Evolutionary conservation across 2,113 vertebrate genomes (phyloP).

Genomic region (Cheilinus undulatus): DNA sequence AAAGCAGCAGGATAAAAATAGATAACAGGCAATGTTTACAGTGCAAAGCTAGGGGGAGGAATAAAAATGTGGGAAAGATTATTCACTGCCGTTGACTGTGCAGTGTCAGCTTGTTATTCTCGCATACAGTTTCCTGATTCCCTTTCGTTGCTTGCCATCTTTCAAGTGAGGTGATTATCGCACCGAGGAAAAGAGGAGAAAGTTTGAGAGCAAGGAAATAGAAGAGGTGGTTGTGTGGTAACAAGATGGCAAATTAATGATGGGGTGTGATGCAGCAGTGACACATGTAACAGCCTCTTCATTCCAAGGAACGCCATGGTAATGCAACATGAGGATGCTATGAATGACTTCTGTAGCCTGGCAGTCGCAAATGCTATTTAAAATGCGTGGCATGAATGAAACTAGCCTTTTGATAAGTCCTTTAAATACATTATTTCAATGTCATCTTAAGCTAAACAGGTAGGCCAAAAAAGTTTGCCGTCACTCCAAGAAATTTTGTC

Average conservation of each 20-base stretch:
- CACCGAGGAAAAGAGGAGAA: constrained; percentile 47
- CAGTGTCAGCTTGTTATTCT: constrained; percentile 72
- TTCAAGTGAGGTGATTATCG: constrained; percentile 66
- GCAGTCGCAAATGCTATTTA: background rate
- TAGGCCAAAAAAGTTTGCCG: no score
- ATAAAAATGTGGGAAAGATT: constrained; percentile 51
- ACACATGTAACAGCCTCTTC: constrained; percentile 17
- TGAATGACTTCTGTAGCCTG: background rate
- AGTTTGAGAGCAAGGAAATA: constrained; percentile 40
- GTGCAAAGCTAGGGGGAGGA: constrained; percentile 48
- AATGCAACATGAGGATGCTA: background rate
- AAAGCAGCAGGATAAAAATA: constrained; percentile 23
- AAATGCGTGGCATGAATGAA: background rate
- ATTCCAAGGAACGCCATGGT: constrained; percentile 15
- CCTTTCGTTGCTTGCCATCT: constrained; percentile 45
- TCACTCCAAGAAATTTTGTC: no score
- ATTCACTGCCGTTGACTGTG: constrained; percentile 45
- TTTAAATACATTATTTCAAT: no score
- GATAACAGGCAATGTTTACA: constrained; percentile 13
- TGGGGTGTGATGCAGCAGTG: constrained; percentile 29
- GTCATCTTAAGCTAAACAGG: no score
- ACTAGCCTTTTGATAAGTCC: background rate
- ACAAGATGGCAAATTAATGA: constrained; percentile 52
- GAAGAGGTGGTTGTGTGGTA: constrained; percentile 27
- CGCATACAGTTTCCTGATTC: constrained; percentile 59